Evolutionary conservation across 2,888 invertebrate genomes (phyloP).

Genomic region (Rhingia campestris): DNA sequence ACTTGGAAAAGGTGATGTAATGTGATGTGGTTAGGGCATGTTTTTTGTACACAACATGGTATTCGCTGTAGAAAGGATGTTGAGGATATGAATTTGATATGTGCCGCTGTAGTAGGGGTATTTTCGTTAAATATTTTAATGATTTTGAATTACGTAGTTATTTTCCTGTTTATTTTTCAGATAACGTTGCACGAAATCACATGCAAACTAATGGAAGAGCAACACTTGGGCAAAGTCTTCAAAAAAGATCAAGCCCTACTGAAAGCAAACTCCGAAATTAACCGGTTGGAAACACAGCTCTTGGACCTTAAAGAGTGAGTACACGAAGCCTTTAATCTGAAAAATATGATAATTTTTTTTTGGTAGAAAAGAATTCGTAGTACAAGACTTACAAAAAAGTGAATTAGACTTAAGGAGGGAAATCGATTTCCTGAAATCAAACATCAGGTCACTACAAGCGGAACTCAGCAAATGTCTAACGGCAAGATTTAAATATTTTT

Average conservation of each 20-base stretch:
- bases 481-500: slow-evolving; percentile 77
- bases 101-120: not conserved
- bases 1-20: slow-evolving; percentile 34
- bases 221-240: slow-evolving; percentile 25
- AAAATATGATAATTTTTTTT: not conserved
- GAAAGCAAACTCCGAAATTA: slow-evolving; percentile 64
- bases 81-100: not conserved
- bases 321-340: not conserved
- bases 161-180: slow-evolving; percentile 38
- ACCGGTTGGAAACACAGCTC: slow-evolving; percentile 67
- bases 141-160: not conserved
- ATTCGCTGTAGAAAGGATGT: not conserved
- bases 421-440: slow-evolving; percentile 68
- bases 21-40: not conserved
- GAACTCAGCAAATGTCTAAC: slow-evolving; percentile 78
- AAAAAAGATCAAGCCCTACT: slow-evolving; percentile 45
- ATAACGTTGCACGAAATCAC: slow-evolving; percentile 67
- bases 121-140: not conserved
- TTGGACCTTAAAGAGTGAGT: slow-evolving; percentile 72
- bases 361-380: slow-evolving; percentile 75
- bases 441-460: slow-evolving; percentile 71
- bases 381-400: slow-evolving; percentile 49
- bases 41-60: not conserved
- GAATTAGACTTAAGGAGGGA: slow-evolving; percentile 74
- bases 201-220: slow-evolving; percentile 68